Base-by-base conservation (phyloP, 1,140 invertebrate species). In the Copidosoma floridanum region DNA sequence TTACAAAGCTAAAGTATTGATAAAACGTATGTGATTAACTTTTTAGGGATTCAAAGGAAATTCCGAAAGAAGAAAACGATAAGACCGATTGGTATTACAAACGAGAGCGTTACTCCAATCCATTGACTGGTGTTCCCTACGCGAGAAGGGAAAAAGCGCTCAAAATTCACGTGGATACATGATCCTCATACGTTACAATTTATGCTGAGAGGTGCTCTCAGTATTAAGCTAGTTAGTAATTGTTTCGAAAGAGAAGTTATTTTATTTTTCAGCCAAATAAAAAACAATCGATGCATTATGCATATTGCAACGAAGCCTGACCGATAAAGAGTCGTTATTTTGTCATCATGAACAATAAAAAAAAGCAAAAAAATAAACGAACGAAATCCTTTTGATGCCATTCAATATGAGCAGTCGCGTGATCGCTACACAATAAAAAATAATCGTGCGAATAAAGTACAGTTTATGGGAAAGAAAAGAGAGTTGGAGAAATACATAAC, bases 91-190 rank as follows among this genome's bases (percentile, higher is more conserved):
- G 60, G 74, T 75, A 55, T 65, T 73, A 46, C n/a, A 64, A 63
- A 52, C 74, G 71, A 52, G 71, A 72, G 53, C 73, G 74, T 47
- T 81, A 80, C 53, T 79, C 76, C 35, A 74, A 82, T 75, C 84
- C 82, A 58, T 78, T n/a, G n/a, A n/a, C n/a, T n/a, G n/a, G n/a
- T n/a, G n/a, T n/a, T n/a, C n/a, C n/a, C n/a, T n/a, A n/a, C n/a
- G n/a, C n/a, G n/a, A n/a, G 88, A 55, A 85, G 85, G 67, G 90
- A 92, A 76, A 82, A 83, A 66, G 88, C 85, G 3, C 79, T 92
- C 26, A 90, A 89, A 78, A 92, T 92, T 67, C 88, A 90, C 75
- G 77, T 89, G 54, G 86, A 89, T 32, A 68, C 73, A 73, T 75
- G 74, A 77, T 74, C 65, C 44, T 57, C 47, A 18, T 20, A 54